A percentile compares a stretch with the other conserved stretches of the same genome.
Conservation (phyloP, 2,888 invertebrate species). For the Ephialtes manifestator region DNA sequence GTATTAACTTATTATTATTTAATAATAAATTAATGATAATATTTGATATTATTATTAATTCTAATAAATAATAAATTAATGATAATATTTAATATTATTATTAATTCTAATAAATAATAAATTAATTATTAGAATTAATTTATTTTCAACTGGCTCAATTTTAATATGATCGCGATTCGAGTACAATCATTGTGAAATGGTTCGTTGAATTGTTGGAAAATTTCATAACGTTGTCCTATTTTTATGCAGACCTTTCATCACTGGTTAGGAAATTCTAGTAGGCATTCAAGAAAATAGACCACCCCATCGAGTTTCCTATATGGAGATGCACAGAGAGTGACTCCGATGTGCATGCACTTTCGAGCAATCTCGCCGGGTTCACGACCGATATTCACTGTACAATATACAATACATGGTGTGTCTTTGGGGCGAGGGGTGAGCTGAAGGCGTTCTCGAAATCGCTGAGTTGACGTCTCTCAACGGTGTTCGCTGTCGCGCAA, state of each 20-base stretch:
- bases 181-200: not conserved
- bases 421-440: slow-evolving; percentile 19
- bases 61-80: no score
- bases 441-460: slow-evolving; percentile 57
- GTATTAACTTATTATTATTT: no score
- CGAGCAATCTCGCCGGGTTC: slow-evolving; percentile 37
- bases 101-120: no score
- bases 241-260: not conserved
- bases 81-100: no score
- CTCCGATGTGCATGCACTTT: slow-evolving; percentile 29
- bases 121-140: no score
- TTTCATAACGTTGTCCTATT: not conserved
- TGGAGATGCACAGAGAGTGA: slow-evolving; percentile 17
- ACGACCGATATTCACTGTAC: slow-evolving; percentile 50
- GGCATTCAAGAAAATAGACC: slow-evolving; percentile 1
- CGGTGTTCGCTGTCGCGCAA: slow-evolving; percentile 44
- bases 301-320: not conserved
- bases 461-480: slow-evolving; percentile 64
- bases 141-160: no score
- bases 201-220: not conserved
- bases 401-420: slow-evolving; percentile 14
- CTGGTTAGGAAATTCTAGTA: slow-evolving; percentile 3
- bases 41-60: no score
- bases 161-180: no score
- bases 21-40: no score